These are phyloP conservation scores for Notarius lentiginosus DNA, from an alignment of 2,113 vertebrate species.

Conservation along the genomic window DNA sequence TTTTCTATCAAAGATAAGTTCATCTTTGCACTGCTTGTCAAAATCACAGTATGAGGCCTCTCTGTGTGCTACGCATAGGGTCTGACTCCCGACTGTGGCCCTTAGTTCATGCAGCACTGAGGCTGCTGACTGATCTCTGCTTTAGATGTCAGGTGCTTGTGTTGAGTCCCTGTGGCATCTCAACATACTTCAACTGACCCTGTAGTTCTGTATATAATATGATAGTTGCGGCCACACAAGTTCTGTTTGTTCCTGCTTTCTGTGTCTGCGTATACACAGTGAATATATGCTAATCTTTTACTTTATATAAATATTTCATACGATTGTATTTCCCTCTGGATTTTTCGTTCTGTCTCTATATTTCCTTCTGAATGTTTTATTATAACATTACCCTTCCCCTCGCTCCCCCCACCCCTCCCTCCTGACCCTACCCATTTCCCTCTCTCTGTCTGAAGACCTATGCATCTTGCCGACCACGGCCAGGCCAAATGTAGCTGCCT, in stretches of 20 bases:
- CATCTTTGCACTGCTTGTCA: slow-evolving; percentile 25
- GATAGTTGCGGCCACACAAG: neutral
- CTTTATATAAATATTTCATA: slow-evolving; percentile 19
- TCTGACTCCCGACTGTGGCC: slow-evolving; percentile 15
- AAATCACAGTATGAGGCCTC: slow-evolving; percentile 32
- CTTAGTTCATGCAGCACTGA: slow-evolving; percentile 17
- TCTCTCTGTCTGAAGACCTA: slow-evolving; percentile 9
- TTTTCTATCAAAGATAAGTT: slow-evolving; percentile 13
- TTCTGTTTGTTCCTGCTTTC: neutral
- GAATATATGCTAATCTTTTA: neutral
- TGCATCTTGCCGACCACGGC: slow-evolving; percentile 28
- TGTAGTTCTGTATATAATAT: slow-evolving; percentile 10
- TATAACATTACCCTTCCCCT: slow-evolving; percentile 17
- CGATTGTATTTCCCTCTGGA: neutral
- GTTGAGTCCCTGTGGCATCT: slow-evolving; percentile 10
- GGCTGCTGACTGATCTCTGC: slow-evolving; percentile 23
- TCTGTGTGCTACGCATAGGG: slow-evolving; percentile 8
- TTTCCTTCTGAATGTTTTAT: slow-evolving; percentile 6
- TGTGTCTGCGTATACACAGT: neutral
- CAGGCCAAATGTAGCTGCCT: slow-evolving; percentile 62
- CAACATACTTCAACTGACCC: slow-evolving; percentile 18
- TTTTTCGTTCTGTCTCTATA: neutral
- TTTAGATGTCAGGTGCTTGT: slow-evolving; percentile 36
- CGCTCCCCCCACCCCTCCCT: neutral
- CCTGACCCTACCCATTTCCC: neutral